Evolutionary conservation across 1,140 invertebrate species (phyloP).

Genomic region (Drosophila bocki): DNA sequence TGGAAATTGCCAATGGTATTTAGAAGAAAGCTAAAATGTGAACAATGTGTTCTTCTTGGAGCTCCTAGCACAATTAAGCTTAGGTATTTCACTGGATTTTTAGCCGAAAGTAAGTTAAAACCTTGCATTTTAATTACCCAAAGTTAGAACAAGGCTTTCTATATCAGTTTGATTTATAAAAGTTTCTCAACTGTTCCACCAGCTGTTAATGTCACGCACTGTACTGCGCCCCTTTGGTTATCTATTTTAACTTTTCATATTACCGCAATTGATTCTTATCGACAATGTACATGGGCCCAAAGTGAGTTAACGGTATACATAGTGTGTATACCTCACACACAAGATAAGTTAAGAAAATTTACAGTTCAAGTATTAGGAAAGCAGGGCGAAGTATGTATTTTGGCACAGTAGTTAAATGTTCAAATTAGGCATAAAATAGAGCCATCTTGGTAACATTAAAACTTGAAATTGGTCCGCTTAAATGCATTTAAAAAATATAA

Average conservation of each 20-base stretch:
- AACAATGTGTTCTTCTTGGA: too few species aligned
- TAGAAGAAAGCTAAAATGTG: not conserved
- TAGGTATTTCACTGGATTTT: not conserved
- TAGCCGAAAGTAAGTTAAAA: too few species aligned
- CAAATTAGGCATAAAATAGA: too few species aligned
- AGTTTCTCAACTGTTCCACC: not conserved
- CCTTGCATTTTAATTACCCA: not conserved
- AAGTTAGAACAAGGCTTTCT: not conserved
- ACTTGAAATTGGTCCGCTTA: too few species aligned
- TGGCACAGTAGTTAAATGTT: too few species aligned
- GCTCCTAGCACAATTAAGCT: not conserved
- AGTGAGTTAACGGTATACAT: constrained; percentile 26
- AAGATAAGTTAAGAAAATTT: constrained; percentile 41
- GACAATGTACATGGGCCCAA: constrained; percentile 6
- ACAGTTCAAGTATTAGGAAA: constrained; percentile 3
- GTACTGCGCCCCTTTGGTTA: not conserved
- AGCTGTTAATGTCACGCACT: constrained; percentile 6
- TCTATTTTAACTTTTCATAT: constrained; percentile 7
- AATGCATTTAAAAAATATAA: not conserved
- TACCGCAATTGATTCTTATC: constrained; percentile 41
- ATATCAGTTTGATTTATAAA: too few species aligned
- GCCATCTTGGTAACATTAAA: too few species aligned
- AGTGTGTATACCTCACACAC: constrained; percentile 1
- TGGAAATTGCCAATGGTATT: not conserved
- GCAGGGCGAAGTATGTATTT: too few species aligned